Conservation (phyloP, 2,888 invertebrate genomes). For the Dynastes maya region DNA sequence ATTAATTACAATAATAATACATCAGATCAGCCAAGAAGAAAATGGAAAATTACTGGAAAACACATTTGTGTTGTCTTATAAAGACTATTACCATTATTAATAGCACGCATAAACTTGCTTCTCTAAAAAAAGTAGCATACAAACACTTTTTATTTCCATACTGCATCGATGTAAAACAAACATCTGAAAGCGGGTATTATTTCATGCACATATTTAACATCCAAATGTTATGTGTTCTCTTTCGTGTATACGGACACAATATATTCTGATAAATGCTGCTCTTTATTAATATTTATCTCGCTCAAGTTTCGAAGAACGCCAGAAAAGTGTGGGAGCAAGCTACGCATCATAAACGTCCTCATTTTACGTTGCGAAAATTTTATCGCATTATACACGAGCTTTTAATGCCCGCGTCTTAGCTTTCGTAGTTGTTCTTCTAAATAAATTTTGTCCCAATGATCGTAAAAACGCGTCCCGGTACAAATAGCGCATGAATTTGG, state of each 20-base stretch:
- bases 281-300: slow-evolving; percentile 5
- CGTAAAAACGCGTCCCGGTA: background rate
- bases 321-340: background rate
- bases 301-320: background rate
- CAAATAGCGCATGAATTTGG: background rate
- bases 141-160: no score
- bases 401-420: background rate
- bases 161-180: no score
- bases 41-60: no score
- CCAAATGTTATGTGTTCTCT: background rate
- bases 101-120: no score
- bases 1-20: no score
- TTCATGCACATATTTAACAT: background rate
- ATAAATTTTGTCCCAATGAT: background rate
- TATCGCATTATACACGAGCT: background rate
- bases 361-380: background rate
- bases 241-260: background rate
- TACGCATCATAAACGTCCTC: background rate
- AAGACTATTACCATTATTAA: no score
- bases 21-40: no score
- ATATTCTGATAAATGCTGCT: background rate
- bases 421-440: background rate
- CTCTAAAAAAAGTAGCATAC: no score
- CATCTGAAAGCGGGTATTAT: background rate
- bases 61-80: no score